Percentiles rank a stretch among this genome's conserved stretches.
Evolutionary conservation across 2,888 invertebrate genomes (phyloP).

Genomic region (Neoaliturus tenellus): DNA sequence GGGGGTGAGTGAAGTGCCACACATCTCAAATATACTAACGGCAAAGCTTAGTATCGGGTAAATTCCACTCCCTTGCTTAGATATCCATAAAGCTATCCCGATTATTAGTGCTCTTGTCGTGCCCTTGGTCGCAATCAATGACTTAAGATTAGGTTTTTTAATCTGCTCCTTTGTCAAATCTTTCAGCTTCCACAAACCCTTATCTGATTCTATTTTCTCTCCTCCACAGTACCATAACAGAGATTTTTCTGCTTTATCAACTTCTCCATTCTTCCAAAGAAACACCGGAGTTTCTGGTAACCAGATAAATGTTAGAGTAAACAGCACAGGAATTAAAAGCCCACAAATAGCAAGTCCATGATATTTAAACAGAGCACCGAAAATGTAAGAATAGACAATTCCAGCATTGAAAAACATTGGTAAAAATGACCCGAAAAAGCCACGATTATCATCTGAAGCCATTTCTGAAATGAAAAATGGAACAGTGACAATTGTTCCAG

Average conservation of each 20-base stretch:
- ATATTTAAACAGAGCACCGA: constrained; percentile 75
- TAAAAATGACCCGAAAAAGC: constrained; percentile 77
- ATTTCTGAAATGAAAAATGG: constrained; percentile 81
- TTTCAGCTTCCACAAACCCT: constrained; percentile 60
- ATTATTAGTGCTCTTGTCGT: constrained; percentile 71
- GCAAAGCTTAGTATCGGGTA: constrained; percentile 71
- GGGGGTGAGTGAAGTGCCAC: constrained; percentile 68
- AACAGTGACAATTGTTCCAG: constrained; percentile 75
- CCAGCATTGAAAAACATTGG: constrained; percentile 75
- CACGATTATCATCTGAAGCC: constrained; percentile 75
- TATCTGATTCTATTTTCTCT: constrained; percentile 62
- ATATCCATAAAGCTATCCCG: constrained; percentile 70
- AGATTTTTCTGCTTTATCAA: constrained; percentile 72
- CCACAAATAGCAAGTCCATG: constrained; percentile 74
- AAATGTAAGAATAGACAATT: constrained; percentile 73
- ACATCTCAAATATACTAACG: constrained; percentile 69
- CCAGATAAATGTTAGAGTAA: constrained; percentile 73
- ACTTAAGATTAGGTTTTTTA: constrained; percentile 63
- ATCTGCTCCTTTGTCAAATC: constrained; percentile 59
- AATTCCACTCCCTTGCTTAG: constrained; percentile 73
- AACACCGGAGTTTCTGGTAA: constrained; percentile 79
- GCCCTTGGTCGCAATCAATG: constrained; percentile 71
- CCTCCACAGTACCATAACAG: constrained; percentile 67
- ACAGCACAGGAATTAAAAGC: constrained; percentile 73
- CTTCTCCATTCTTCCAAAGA: constrained; percentile 72